phyloP scores from a whole-genome alignment of 2,888 invertebrate genomes.

The Pandemis heparana region DNA sequence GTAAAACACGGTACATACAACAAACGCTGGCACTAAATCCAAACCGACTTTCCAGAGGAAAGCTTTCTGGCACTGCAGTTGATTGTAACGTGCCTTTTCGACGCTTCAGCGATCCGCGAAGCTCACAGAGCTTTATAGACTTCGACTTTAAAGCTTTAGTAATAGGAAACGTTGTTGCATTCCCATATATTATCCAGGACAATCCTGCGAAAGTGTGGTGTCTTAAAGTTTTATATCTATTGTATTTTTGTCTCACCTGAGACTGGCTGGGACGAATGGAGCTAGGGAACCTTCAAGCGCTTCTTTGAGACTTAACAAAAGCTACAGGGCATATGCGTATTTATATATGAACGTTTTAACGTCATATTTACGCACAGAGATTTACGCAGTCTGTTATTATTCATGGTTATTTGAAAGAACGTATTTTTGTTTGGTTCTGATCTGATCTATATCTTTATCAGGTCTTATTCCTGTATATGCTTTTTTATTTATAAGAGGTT shows the following conservation, averaged over 20 bases:
- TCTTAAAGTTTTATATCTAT: constrained; percentile 6
- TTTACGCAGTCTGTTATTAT: not conserved
- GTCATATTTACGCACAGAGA: not conserved
- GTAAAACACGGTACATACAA: constrained; percentile 22
- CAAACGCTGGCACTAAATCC: constrained; percentile 38
- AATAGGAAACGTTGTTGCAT: constrained; percentile 20
- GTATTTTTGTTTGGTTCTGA: not conserved
- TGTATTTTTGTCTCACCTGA: constrained; percentile 9
- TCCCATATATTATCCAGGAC: constrained; percentile 1
- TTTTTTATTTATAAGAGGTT: not conserved
- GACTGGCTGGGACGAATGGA: constrained; percentile 4
- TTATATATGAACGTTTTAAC: not conserved
- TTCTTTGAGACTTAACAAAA: not conserved
- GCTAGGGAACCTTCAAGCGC: not conserved
- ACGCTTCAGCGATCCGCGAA: constrained; percentile 27
- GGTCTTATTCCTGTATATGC: not conserved
- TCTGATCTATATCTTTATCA: not conserved
- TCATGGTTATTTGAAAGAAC: not conserved
- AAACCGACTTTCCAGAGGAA: constrained; percentile 38
- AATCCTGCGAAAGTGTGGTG: not conserved
- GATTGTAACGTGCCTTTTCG: constrained; percentile 38
- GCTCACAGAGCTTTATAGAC: constrained; percentile 16
- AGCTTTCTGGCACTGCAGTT: constrained; percentile 32
- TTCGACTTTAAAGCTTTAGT: constrained; percentile 32
- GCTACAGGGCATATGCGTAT: not conserved